Base-by-base conservation (phyloP, 2,888 invertebrate species). In the Neelides folsomi region DNA sequence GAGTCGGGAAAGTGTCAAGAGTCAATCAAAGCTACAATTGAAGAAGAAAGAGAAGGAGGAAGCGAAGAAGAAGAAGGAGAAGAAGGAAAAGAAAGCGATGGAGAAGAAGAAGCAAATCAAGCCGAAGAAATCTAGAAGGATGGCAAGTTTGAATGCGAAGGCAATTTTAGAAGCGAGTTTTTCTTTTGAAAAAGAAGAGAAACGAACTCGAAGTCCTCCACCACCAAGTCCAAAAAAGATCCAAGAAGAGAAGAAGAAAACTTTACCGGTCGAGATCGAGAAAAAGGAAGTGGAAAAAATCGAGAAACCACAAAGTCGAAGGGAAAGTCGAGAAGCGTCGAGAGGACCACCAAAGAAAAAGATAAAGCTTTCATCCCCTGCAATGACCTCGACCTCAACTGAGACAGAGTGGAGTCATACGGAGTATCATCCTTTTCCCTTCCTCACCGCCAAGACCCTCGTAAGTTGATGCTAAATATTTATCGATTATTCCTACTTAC, bases 151-250 rank as follows among this genome's bases (percentile, higher is more conserved):
- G 34, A 63, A 63, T 49, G 63, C 63, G 13, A 60, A 60, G 47
- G 63, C 63, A 13, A 63, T 63, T 47, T 53, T 63, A 13, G 60
- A 61, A 54, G 63, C 63, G 9, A 63, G 60, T 46, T 60, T 63
- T 36, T 59, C 59, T 54, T 58, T 58, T 48, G 57, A 59, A 45
- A 55, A 55, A 44, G 62, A 63, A 43, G 60, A 58, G 46, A 60
- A 60, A 43, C 60, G 59, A 47, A 54, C 53, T 20, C 54, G 58
- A 36, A 53, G 53, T 37, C 27, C 39, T 44, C 46, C 15, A 10
- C 34, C 36, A 19, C 35, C 10, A 41, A 46, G 36, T n/a, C 37
- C 9, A 47, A 37, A n/a, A 36, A 47, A 37, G 37, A 37, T 38
- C 16, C 37, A 19, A 43, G 34, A 19, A 52, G 52, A 47, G 16